phyloP scores from a whole-genome alignment of 2,797 vertebrate species.

The Meriones psammophilus region DNA sequence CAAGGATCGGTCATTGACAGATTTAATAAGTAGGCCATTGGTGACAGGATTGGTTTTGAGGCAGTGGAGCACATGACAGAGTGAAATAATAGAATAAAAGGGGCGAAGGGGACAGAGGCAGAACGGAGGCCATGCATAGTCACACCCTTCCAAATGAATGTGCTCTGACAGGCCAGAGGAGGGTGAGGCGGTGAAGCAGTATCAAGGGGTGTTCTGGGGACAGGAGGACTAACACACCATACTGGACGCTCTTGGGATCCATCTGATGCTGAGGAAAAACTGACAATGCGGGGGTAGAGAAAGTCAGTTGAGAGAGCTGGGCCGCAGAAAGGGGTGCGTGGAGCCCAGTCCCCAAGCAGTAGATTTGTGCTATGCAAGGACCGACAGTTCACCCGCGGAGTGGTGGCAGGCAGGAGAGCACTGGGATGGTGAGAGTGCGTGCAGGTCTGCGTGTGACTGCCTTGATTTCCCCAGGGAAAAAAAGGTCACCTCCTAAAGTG shows the following conservation, averaged over 20 bases:
- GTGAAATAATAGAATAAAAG: not conserved
- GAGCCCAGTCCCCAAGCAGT: not conserved
- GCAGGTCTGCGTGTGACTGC: not conserved
- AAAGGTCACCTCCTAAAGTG: not conserved
- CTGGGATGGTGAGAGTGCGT: not conserved
- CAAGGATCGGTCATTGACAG: not conserved
- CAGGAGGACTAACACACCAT: not conserved
- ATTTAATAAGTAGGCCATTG: not conserved
- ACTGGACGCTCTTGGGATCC: not conserved
- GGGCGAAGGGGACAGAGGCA: not conserved
- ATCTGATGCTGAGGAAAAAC: not conserved
- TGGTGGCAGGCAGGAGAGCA: not conserved
- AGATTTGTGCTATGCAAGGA: not conserved
- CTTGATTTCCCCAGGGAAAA: not conserved
- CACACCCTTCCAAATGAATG: not conserved
- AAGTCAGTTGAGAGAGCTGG: not conserved
- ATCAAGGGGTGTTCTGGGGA: not conserved
- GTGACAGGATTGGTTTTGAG: not conserved
- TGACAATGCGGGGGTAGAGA: not conserved
- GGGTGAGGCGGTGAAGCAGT: not conserved
- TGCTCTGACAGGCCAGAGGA: not conserved
- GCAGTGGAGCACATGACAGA: not conserved
- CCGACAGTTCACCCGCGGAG: not conserved
- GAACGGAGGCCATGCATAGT: not conserved
- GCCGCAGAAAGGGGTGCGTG: not conserved